Percentiles rank a stretch among this genome's conserved stretches.
Conservation (phyloP, 2,797 vertebrate species). For the Falco cherrug region DNA sequence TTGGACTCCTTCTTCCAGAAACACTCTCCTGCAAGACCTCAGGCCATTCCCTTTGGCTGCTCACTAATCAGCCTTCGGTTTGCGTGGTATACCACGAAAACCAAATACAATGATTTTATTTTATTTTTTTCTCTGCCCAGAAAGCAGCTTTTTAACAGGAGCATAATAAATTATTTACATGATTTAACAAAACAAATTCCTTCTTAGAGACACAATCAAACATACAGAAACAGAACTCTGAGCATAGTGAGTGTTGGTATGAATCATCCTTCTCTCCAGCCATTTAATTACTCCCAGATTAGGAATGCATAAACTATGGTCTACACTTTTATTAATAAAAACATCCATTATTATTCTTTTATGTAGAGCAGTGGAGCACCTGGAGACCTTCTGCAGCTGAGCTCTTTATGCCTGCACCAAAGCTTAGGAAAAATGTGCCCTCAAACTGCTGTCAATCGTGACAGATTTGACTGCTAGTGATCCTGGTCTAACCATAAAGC, state of each 20-base stretch:
- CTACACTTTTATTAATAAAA: slow-evolving; percentile 34
- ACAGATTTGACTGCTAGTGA: background rate
- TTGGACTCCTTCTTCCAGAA: background rate
- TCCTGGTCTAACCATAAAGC: background rate
- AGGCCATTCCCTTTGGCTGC: fast-evolving
- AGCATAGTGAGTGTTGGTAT: background rate
- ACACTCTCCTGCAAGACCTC: background rate
- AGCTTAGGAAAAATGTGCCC: background rate
- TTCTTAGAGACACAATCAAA: background rate
- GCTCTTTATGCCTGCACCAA: background rate
- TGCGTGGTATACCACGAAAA: background rate
- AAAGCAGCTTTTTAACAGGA: background rate
- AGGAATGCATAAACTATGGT: background rate
- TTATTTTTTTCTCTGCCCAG: background rate
- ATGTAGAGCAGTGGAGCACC: background rate
- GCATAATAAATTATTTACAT: background rate
- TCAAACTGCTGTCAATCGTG: background rate
- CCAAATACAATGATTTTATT: background rate
- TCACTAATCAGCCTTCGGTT: background rate
- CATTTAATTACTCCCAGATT: slow-evolving; percentile 33
- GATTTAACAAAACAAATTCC: background rate
- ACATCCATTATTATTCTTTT: slow-evolving; percentile 18
- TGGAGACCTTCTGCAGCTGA: background rate
- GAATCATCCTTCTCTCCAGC: background rate
- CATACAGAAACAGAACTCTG: background rate